Percentiles rank a stretch among this genome's conserved stretches.
Conservation (phyloP, 2,113 vertebrate genomes). For the Cettia cetti region DNA sequence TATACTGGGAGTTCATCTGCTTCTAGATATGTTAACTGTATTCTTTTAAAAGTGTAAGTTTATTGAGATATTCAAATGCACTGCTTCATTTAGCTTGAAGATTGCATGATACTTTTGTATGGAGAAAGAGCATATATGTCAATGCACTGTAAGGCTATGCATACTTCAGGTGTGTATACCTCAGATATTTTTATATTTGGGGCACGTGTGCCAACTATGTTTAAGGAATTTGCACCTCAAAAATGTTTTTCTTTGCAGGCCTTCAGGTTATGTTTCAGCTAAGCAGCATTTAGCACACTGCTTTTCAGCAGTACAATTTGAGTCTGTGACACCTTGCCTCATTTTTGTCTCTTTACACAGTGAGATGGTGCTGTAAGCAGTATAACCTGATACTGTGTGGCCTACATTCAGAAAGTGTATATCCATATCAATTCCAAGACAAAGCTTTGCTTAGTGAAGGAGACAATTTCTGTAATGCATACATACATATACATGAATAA, state of each 20-base stretch:
- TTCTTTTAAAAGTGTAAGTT: background rate
- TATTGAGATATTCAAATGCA: background rate
- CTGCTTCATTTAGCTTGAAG: background rate
- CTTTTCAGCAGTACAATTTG: background rate
- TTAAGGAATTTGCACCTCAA: background rate
- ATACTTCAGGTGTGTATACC: background rate
- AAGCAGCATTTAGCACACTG: background rate
- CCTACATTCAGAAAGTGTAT: background rate
- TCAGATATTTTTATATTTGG: background rate
- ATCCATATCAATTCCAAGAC: background rate
- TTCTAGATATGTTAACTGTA: background rate
- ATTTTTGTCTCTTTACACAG: background rate
- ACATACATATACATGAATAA: background rate
- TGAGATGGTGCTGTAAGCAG: background rate
- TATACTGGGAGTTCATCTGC: background rate
- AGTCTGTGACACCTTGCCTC: background rate
- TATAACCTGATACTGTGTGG: background rate
- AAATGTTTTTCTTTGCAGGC: background rate
- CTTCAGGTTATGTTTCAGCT: background rate
- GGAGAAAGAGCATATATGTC: background rate
- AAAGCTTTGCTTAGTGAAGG: background rate
- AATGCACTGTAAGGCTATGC: rapidly evolving
- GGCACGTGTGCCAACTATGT: background rate
- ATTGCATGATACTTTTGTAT: background rate
- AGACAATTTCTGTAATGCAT: background rate